Base-by-base conservation (phyloP, 2,113 vertebrate genomes). In the Prionailurus bengalensis region DNA sequence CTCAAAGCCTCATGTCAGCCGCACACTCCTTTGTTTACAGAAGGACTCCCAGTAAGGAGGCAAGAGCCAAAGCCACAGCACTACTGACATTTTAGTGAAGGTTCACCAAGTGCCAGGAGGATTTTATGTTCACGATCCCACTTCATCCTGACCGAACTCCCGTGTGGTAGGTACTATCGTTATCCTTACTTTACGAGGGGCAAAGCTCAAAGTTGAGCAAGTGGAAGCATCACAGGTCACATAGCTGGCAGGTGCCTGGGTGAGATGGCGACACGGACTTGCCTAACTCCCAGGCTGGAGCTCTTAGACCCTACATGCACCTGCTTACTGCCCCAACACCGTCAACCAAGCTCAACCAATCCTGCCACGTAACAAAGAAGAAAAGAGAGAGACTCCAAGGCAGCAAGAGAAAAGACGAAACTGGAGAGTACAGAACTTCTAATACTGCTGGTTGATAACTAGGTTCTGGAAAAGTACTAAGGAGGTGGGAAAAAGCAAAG, bases 341-440 rank as follows among this genome's bases (percentile, higher is more conserved):
- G 6, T 15, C 2, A 0, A 17, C 55, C 53, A 51, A 90, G 53
- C 29, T 7, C 29, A 51, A 27, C 2, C 10, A 4, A 12, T 7
- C 39, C 82, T 23, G 45, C 45, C 39, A 5, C 0, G 0, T 33
- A 48, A 58, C 45, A 68, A 36, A 42, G 27, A 53, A 39, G 51
- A 17, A 66, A 55, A 70, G 48, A 7, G 6, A 63, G 8, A n/a
- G 19, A 8, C 14, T 11, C 2, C 19, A 15, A 1, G 4, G 42
- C 55, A 58, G 71, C 53, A 39, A n/a, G 16, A 82, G 27, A 17
- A 68, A 71, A 55, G 65, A 33, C 23, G 2, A 90, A 12, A 82
- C 51, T 7, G 17, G 9, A 21, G 0, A 0, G 0, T 5, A 12
- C 0, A 13, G 27, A 74, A 23, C 12, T 53, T 42, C 11, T 31